Evolutionary conservation across 2,113 vertebrate genomes (phyloP), one percentile per base, ranked within the genome.

Genomic region (Tychaedon coryphoeus): DNA sequence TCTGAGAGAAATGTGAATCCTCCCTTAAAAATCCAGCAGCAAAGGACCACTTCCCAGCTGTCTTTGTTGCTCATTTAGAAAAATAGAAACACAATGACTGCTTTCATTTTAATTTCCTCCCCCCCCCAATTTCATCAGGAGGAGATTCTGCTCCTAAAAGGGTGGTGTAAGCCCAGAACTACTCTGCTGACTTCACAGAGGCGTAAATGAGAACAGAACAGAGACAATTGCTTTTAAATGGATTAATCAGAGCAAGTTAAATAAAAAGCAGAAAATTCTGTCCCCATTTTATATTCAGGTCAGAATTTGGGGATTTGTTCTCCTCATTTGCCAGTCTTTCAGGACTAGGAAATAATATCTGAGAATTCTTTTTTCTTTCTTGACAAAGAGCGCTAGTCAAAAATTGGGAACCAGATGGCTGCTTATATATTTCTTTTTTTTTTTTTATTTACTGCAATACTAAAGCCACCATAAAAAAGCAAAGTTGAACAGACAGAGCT

Each of bases 401-500:
- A 97, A 98, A 98, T 96, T 96, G 53, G 86, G 97, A 98, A 98
- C 98, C 99, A 99, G 99, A 99, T 99, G 99, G 99, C 95, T 95
- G 98, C 97, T 97, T 98, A 98, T 98, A 98, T 98, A 97, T 98
- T 98, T 99, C 98, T 98, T 98, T 97, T 97, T 83, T 88, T 86
- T 88, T 90, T 98, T 98, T 98, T 97, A 97, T 97, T 97, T 97
- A 98, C 98, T 98, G 97, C 98, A 98, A 98, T 97, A 98, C 99
- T 98, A 98, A 98, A 99, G 98, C 97, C 98, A 98, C 98, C 98
- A 99, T 99, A 99, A 99, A 99, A 98, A 98, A 99, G 98, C 98
- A 98, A 98, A 99, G 98, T 98, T 99, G 98, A 99, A 98, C 98
- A 98, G 98, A 99, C 98, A 99, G 98, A 99, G 99, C 99, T 99